Conservation (phyloP, 2,888 invertebrate species). For the Athripsodes cinereus region DNA sequence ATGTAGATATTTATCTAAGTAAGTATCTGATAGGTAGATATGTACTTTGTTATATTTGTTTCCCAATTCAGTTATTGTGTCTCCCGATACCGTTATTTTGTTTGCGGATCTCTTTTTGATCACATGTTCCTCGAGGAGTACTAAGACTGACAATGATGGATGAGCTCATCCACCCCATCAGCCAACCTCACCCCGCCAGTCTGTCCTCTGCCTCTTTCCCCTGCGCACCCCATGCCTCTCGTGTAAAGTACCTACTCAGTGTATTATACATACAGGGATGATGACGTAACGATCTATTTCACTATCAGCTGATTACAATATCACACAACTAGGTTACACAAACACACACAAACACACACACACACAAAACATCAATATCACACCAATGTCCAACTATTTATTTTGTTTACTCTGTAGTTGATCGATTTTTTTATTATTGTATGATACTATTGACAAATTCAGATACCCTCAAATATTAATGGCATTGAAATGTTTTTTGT, state of each 20-base stretch:
- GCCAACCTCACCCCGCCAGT: not conserved
- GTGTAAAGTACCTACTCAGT: too few species aligned
- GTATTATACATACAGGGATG: not conserved
- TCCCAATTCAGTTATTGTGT: constrained; percentile 6
- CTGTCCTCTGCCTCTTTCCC: not conserved
- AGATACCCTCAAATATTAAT: too few species aligned
- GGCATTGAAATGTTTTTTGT: too few species aligned
- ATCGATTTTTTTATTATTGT: too few species aligned
- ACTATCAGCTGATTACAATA: constrained; percentile 3
- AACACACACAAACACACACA: too few species aligned
- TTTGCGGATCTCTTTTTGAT: constrained; percentile 27
- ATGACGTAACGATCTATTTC: constrained; percentile 1
- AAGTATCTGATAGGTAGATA: not conserved
- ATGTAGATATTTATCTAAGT: too few species aligned
- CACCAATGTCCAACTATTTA: too few species aligned
- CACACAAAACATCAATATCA: too few species aligned
- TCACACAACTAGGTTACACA: not conserved
- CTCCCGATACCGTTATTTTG: constrained; percentile 15
- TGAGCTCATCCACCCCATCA: constrained; percentile 11
- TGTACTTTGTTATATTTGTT: too few species aligned
- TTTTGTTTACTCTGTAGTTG: too few species aligned
- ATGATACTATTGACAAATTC: too few species aligned
- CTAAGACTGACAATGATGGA: constrained; percentile 25
- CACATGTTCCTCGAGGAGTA: constrained; percentile 25
- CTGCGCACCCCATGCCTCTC: too few species aligned